Base-by-base conservation (phyloP, 2,888 invertebrate species). In the Hypomecis punctinalis region DNA sequence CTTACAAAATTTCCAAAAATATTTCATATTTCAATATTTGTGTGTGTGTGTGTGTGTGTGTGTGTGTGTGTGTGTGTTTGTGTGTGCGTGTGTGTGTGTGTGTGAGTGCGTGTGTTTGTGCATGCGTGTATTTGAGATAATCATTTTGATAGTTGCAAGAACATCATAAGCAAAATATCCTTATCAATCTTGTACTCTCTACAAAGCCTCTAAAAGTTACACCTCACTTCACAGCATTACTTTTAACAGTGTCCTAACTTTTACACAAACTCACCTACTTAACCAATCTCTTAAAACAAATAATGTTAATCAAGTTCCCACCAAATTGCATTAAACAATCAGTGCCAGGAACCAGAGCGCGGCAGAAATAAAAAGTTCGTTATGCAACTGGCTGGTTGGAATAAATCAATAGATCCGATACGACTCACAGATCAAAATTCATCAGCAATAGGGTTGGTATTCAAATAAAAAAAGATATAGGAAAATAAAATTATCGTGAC, bases 331-430 rank as follows among this genome's bases (percentile, higher is more conserved):
- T 70, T 58, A 58, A 67, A 68, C 59, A 64, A 69, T 65, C 56
- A 56, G 45, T 9, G 49, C 53, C 37, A 49, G 37, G 39, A 73
- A 73, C 42, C 60, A 69, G 74, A 75, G 72, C 72, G 69, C 52
- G 48, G 62, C 67, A 62, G 63, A 71, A 69, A 64, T 57, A 70
- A 64, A 63, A 60, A 57, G 63, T 66, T 61, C 54, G 47, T 69
- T 68, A 70, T 61, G 70, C 65, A 75, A 74, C 58, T 45, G 60
- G 45, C 54, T 33, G 49, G 35, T 64, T 63, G 61, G 57, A 67
- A 65, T 68, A 71, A 67, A 69, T 72, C 68, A 70, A 72, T 71
- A 71, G 66, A 67, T 70, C 66, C 56, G 66, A 63, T 60, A 53
- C 52, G 49, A 61, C 42, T 33, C 48, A 42, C 37, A 55, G 67